A percentile compares a stretch with the other conserved stretches of the same genome.
Conservation (phyloP, 2,113 vertebrate genomes). For the Archocentrus centrarchus region DNA sequence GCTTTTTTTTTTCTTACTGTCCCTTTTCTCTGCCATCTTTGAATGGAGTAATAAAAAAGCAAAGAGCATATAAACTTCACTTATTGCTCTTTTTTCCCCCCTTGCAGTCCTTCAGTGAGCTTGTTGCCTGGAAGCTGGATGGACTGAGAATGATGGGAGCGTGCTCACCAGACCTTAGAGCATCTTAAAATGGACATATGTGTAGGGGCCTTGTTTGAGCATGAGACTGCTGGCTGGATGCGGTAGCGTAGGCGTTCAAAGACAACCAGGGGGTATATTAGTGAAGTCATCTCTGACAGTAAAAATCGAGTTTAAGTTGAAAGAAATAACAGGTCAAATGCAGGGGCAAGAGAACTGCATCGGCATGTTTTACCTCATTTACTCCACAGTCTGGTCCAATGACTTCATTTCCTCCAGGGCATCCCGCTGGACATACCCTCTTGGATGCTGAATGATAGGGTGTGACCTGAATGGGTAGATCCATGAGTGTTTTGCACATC, state of each 20-base stretch:
- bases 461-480: constrained; percentile 77
- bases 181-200: constrained; percentile 67
- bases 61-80: constrained; percentile 29
- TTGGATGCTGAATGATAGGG: constrained; percentile 79
- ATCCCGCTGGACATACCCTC: constrained; percentile 82
- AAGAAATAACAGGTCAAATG: constrained; percentile 50
- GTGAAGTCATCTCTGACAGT: constrained; percentile 64
- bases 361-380: constrained; percentile 43
- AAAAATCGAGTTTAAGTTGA: constrained; percentile 37
- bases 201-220: constrained; percentile 52
- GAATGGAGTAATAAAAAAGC: constrained; percentile 21
- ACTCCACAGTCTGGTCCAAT: constrained; percentile 53
- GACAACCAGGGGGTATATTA: constrained; percentile 42
- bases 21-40: background rate
- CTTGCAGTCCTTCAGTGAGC: constrained; percentile 14
- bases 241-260: constrained; percentile 56
- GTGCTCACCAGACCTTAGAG: constrained; percentile 41
- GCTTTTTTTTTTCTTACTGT: background rate
- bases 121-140: constrained; percentile 44
- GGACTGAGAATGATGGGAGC: constrained; percentile 27
- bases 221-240: constrained; percentile 36
- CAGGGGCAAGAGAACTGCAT: constrained; percentile 49
- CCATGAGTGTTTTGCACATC: constrained; percentile 61
- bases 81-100: constrained; percentile 16
- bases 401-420: constrained; percentile 86